phyloP scores from a whole-genome alignment of 2,113 vertebrate genomes.

The Bagarius yarrelli region DNA sequence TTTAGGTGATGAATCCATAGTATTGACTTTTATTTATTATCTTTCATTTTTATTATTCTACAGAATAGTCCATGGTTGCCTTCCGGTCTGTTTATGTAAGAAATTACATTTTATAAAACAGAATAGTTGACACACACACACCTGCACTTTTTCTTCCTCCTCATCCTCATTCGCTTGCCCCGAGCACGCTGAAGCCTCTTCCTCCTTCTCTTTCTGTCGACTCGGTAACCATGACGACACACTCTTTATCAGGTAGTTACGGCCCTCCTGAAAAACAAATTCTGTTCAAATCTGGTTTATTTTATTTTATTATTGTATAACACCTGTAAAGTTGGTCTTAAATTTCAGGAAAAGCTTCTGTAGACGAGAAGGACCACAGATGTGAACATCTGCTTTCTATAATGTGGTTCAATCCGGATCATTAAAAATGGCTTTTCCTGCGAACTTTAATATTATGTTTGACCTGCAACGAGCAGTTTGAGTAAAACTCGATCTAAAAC shows the following conservation, averaged over 20 bases:
- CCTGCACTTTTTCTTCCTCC: slow-evolving; percentile 62
- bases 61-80: too few species aligned
- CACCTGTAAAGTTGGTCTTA: not conserved
- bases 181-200: slow-evolving; percentile 37
- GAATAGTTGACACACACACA: slow-evolving; percentile 48
- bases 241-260: slow-evolving; percentile 74
- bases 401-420: not conserved
- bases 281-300: not conserved
- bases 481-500: not conserved
- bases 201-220: slow-evolving; percentile 60
- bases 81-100: too few species aligned
- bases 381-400: not conserved
- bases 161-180: slow-evolving; percentile 4
- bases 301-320: not conserved
- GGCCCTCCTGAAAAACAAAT: slow-evolving; percentile 67
- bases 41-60: too few species aligned
- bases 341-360: not conserved
- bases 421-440: not conserved
- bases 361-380: not conserved
- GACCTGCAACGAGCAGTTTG: not conserved
- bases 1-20: too few species aligned
- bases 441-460: not conserved
- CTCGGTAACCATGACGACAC: slow-evolving; percentile 71
- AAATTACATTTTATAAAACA: too few species aligned
- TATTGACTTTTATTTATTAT: too few species aligned